phyloP scores from a whole-genome alignment of 2,888 invertebrate species.

The Catocala fraxini region DNA sequence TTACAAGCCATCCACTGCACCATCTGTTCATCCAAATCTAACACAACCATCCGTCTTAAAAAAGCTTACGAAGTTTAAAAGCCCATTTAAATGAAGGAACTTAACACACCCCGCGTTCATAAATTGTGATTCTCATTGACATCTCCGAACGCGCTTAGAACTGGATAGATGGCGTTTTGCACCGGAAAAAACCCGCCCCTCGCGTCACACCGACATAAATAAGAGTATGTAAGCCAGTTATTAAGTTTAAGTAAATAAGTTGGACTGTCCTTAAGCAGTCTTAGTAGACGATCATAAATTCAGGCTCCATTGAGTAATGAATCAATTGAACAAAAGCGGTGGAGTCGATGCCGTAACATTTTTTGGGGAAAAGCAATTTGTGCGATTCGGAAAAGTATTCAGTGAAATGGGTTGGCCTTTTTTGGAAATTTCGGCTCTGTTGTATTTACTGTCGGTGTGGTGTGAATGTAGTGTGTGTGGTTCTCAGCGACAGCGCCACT shows the following conservation, averaged over 20 bases:
- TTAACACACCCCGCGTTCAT: conserved; percentile 38
- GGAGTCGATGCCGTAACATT: conserved; percentile 23
- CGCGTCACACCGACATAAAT: conserved; percentile 53
- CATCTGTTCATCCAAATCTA: background rate
- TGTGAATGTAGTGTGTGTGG: too few relatives aligned
- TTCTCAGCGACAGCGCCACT: too few relatives aligned
- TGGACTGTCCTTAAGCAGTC: conserved; percentile 51
- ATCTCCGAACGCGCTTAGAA: conserved; percentile 45
- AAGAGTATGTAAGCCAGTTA: conserved; percentile 61
- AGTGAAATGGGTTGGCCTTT: too few relatives aligned
- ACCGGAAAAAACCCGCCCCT: conserved; percentile 47
- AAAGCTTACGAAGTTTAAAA: conserved; percentile 38
- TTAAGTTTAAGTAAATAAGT: conserved; percentile 67
- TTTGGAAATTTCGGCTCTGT: too few relatives aligned
- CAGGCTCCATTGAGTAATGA: conserved; percentile 43
- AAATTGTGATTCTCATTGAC: conserved; percentile 52
- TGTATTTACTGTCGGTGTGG: too few relatives aligned
- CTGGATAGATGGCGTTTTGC: conserved; percentile 47
- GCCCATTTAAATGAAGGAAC: conserved; percentile 30
- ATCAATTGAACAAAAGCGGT: conserved; percentile 44
- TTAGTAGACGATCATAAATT: conserved; percentile 52
- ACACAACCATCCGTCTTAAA: conserved; percentile 13
- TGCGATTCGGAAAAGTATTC: background rate
- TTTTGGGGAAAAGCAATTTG: background rate
- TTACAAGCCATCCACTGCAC: background rate